Percentiles rank a stretch among this genome's conserved stretches.
phyloP scores from a whole-genome alignment of 2,113 vertebrate species.

The Corythornis madagascariensis region DNA sequence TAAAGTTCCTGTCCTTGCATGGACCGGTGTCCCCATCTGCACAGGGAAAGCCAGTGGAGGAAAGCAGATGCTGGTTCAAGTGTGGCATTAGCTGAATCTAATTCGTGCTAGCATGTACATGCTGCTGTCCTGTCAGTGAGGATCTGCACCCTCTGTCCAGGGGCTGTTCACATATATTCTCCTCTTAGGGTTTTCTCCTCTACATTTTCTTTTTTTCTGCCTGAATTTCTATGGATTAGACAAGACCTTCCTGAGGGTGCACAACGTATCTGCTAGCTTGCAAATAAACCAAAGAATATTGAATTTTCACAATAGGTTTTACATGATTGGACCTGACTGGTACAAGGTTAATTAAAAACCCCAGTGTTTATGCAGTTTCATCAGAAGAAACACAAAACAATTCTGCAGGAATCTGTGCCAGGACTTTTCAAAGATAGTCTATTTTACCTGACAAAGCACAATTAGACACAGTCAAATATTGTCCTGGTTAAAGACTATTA shows the following conservation, averaged over 20 bases:
- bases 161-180: fast-evolving
- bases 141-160: fast-evolving
- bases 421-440: neutral
- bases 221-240: neutral
- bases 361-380: slow-evolving; percentile 11
- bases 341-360: neutral
- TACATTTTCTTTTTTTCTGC: neutral
- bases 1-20: too few species aligned
- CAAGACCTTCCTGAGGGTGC: neutral
- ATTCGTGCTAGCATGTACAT: fast-evolving
- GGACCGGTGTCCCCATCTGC: fast-evolving
- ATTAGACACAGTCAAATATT: slow-evolving; percentile 76
- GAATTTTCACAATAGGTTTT: neutral
- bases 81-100: fast-evolving
- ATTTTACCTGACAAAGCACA: slow-evolving; percentile 60
- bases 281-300: neutral
- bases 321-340: neutral
- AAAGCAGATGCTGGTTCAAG: neutral
- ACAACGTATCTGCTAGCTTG: neutral
- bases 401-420: neutral
- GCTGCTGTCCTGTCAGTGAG: fast-evolving
- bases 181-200: neutral
- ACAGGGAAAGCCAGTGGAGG: fast-evolving
- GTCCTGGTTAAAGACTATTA: slow-evolving; percentile 74
- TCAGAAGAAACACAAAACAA: neutral